Evolutionary conservation across 2,888 invertebrate species (phyloP), one percentile per base, ranked within the genome.

Genomic region (Pristionchus entomophagus): DNA sequence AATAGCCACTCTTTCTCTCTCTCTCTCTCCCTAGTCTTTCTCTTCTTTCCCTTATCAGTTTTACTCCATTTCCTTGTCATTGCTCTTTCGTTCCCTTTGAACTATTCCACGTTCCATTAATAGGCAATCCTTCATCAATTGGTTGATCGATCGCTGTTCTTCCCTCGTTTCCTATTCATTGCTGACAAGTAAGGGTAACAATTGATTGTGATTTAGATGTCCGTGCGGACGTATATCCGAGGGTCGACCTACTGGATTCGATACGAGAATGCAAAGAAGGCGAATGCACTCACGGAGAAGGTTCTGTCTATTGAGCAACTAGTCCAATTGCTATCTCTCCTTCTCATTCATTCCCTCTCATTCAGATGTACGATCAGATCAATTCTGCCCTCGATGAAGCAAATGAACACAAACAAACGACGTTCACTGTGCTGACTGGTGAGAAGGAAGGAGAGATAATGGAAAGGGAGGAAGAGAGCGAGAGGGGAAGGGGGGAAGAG

Each of bases 361-460:
- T 69, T 69, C 38, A 83, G 83, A 83, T 83, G 83, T 83, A 83
- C 62, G 83, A 83, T 62, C 45, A 83, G 26, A 83, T 83, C 59
- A 62, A 62, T 26, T 29, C 26, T 45, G 83, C 45, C 22, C 62
- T 83, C 6, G 83, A 83, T 32, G 83, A 83, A 45, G 83, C 83
- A 1, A 62, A 83, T 32, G 32, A 51, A 29, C 26, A 83, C 45
- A 41, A 41, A n/a, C 17, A 59, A 2, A 83, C 83, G 8, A 62
- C 62, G 3, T 83, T 83, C 22, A 83, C 83, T 45, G 62, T 83
- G 8, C 45, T 83, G n/a, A 83, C 83, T 62, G 83, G 83, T 83
- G 12, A 38, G 83, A 26, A 78, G 19, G 38, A 38, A 1, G 10
- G 49, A 29, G 17, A 62, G 14, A n/a, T n/a, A 32, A 3, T 2